Evolutionary conservation across 92 coral and sea anemone genomes (phyloP), one percentile per base, ranked within the genome.

Genomic region (Porites divaricata): DNA sequence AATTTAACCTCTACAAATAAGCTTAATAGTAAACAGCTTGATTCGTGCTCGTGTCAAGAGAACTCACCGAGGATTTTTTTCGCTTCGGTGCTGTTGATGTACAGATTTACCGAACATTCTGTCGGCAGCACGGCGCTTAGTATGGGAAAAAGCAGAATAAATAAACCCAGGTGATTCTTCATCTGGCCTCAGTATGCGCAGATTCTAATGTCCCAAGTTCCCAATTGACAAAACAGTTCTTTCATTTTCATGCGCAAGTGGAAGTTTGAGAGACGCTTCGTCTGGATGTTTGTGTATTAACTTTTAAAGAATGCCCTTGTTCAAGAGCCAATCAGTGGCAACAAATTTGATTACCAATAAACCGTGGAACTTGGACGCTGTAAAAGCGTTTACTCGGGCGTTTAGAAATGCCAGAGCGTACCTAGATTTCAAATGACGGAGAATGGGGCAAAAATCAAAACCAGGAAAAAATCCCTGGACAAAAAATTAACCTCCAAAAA

Each of bases 11-110:
- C 76, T 26, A 16, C 64, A 7, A 16, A 61, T 61, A 8, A 61
- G 17, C n/a, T 23, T 58, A n/a, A 19, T 11, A 12, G 28, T 4
- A 26, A 53, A 14, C 11, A 80, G 25, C 28, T 71, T 61, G 57
- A 41, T 23, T 19, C 24, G 68, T 10, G 66, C 15, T 26, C 12
- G 52, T 67, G 10, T 26, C 67, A 67, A 61, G 51, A 24, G 74
- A 67, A 87, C 95, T 87, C 76, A 93, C 99, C 99, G 49, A 97
- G 89, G 69, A 97, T 88, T 81, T 89, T 93, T 91, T 95, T 92
- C 19, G 97, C 87, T 85, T 97, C 98, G 22, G 97, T 89, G 45
- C 87, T 81, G 83, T 97, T 92, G 79, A 92, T 95, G 91, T 92
- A 97, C 28, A 97, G 71, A 75, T 95, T 94, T 48, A 94, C 75